phyloP scores from a whole-genome alignment of 2,113 vertebrate species.

The Ivindomyrus marchei region DNA sequence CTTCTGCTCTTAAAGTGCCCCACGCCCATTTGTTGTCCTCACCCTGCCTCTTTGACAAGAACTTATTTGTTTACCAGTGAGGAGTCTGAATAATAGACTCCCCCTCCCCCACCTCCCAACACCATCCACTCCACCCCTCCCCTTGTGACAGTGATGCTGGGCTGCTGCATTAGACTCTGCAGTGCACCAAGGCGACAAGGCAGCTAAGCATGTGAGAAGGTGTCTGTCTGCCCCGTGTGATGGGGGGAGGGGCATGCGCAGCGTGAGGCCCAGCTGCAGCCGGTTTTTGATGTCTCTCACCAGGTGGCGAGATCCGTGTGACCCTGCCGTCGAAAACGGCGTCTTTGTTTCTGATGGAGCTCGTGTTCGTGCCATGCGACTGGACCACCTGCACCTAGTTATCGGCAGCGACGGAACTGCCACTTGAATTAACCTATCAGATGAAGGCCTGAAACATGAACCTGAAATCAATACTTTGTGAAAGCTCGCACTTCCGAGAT shows the following conservation, averaged over 20 bases:
- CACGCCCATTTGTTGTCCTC: not conserved
- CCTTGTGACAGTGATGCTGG: constrained; percentile 11
- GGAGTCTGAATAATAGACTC: constrained; percentile 11
- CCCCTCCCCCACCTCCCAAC: not conserved
- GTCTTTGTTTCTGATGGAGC: not conserved
- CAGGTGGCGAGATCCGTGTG: not conserved
- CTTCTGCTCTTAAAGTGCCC: constrained; percentile 3
- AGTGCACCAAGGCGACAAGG: not conserved
- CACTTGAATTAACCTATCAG: not conserved
- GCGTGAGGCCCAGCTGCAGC: not conserved
- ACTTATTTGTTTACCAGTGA: constrained; percentile 22
- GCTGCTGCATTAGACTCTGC: constrained; percentile 34
- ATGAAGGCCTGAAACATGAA: not conserved
- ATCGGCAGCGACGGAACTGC: not conserved
- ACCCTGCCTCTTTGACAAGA: constrained; percentile 10
- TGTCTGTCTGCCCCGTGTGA: not conserved
- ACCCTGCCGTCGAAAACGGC: not conserved
- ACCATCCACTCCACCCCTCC: not conserved
- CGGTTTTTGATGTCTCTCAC: not conserved
- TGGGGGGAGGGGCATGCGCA: constrained; percentile 11
- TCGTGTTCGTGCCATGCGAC: not conserved
- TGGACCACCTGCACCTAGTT: not conserved
- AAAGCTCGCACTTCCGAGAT: not conserved
- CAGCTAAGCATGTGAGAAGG: not conserved
- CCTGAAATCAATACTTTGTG: not conserved